Evolutionary conservation across 2,113 vertebrate genomes (phyloP).

Genomic region (Meriones unguiculatus): DNA sequence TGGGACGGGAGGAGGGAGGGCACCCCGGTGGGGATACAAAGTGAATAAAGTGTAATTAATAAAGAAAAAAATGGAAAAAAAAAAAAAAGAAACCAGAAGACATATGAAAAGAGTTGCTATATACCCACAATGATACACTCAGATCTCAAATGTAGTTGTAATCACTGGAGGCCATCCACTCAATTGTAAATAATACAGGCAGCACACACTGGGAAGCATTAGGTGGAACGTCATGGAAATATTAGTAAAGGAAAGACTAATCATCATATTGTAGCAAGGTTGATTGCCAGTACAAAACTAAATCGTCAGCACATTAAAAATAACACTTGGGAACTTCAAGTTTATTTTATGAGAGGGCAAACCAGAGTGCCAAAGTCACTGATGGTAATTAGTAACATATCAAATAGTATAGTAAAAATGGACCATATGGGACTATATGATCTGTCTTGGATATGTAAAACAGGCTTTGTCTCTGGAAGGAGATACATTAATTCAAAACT

Average conservation of each 20-base stretch:
- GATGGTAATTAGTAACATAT: neutral
- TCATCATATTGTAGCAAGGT: neutral
- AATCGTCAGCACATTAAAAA: conserved; percentile 31
- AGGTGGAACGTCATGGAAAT: neutral
- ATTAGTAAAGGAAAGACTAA: conserved; percentile 31
- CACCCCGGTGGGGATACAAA: no score
- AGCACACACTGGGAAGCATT: neutral
- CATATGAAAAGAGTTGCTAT: conserved; percentile 2
- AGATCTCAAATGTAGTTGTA: conserved; percentile 10
- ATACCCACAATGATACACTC: conserved; percentile 11
- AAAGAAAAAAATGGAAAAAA: no score
- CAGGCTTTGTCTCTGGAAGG: neutral
- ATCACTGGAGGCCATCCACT: neutral
- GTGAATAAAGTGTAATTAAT: no score
- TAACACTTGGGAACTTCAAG: neutral
- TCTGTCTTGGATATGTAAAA: conserved; percentile 31
- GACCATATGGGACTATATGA: neutral
- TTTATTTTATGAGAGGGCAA: neutral
- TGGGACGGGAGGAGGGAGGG: no score
- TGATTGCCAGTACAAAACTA: conserved; percentile 15
- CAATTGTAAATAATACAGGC: neutral
- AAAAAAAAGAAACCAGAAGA: neutral
- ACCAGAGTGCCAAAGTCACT: neutral
- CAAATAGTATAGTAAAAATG: conserved; percentile 24
- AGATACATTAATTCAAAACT: conserved; percentile 43